Conservation (phyloP, 2,797 vertebrate species). For the Eulemur albifrons region DNA sequence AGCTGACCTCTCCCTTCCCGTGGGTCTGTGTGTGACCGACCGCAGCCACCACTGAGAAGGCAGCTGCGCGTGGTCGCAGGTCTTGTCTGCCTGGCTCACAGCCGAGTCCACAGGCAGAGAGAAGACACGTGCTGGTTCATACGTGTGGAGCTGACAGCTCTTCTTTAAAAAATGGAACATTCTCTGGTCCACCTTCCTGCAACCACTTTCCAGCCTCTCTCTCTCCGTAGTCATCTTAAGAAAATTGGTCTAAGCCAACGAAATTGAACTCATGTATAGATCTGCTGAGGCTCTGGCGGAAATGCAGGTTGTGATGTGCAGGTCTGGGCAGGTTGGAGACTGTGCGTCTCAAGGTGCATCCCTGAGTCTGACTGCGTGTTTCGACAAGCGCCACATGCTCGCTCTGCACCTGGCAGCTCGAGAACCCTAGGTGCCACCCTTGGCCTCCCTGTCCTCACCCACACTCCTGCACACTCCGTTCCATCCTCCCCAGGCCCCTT, state of each 20-base stretch:
- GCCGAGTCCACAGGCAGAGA: rapidly evolving
- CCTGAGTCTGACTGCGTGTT: rapidly evolving
- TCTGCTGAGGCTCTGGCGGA: rapidly evolving
- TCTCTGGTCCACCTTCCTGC: neutral
- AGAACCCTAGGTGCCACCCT: rapidly evolving
- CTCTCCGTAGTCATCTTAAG: neutral
- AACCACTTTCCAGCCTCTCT: neutral
- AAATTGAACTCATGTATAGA: rapidly evolving
- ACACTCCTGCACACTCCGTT: rapidly evolving
- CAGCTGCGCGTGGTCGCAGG: rapidly evolving
- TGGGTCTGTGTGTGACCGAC: rapidly evolving
- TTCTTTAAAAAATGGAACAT: neutral
- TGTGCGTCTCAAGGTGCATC: rapidly evolving
- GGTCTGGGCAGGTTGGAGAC: rapidly evolving
- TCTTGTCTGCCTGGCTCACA: rapidly evolving
- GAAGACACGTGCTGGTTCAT: rapidly evolving
- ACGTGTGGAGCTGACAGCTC: too few species aligned
- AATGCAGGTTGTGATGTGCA: rapidly evolving
- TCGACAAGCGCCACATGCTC: rapidly evolving
- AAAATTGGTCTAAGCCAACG: too few species aligned
- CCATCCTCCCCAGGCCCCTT: neutral
- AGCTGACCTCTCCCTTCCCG: rapidly evolving
- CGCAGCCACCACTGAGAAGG: rapidly evolving
- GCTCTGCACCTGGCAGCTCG: rapidly evolving
- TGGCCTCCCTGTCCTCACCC: neutral